Conservation (phyloP, 2,797 vertebrate species). For the Apodemus agrarius region DNA sequence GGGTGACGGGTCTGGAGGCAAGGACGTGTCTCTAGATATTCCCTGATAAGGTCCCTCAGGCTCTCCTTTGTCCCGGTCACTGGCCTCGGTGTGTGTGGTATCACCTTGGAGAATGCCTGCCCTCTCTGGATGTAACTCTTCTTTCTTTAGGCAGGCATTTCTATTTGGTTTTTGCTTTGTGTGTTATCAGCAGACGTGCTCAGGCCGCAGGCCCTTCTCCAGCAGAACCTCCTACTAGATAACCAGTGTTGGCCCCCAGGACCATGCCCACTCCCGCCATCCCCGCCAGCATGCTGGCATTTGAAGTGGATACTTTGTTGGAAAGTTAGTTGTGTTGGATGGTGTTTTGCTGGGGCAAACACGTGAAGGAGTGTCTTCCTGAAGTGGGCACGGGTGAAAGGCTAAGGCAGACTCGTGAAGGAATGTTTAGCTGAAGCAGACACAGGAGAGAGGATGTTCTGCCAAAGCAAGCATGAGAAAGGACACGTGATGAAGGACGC, state of each 20-base stretch:
- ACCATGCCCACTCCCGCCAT: too few relatives aligned
- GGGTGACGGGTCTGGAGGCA: not conserved
- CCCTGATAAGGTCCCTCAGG: not conserved
- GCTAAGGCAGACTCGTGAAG: not conserved
- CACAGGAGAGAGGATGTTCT: not conserved
- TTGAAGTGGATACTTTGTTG: not conserved
- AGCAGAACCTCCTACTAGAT: not conserved
- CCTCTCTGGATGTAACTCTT: not conserved
- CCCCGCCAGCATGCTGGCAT: not conserved
- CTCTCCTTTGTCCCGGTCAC: not conserved
- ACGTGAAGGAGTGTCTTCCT: not conserved
- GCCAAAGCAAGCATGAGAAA: not conserved
- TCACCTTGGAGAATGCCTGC: not conserved
- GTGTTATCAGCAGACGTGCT: not conserved
- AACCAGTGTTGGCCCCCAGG: not conserved
- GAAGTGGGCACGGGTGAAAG: not conserved
- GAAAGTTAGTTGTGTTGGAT: not conserved
- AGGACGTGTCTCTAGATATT: fast-evolving
- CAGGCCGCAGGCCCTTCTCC: not conserved
- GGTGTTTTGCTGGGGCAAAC: not conserved
- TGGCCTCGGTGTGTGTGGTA: not conserved
- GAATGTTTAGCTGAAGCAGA: not conserved
- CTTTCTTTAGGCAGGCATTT: not conserved
- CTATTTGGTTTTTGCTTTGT: not conserved
- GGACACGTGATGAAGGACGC: not conserved